Percentiles rank a stretch among this genome's conserved stretches.
phyloP scores from a whole-genome alignment of 2,113 vertebrate species.

The Melanocharis versteri region DNA sequence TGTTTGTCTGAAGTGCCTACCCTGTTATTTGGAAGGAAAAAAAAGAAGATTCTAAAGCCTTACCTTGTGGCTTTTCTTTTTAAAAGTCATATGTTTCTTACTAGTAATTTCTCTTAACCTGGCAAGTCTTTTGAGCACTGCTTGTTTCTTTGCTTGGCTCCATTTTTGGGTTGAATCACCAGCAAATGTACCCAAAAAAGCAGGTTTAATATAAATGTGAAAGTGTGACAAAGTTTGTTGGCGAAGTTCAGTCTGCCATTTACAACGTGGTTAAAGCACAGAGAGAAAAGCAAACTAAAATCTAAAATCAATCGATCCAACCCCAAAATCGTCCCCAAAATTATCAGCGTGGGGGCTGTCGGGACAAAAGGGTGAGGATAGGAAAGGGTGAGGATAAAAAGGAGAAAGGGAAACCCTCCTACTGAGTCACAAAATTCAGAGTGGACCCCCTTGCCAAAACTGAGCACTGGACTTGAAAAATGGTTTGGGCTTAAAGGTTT shows the following conservation, averaged over 20 bases:
- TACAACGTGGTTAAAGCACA: neutral
- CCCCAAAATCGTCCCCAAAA: neutral
- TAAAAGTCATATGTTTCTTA: neutral
- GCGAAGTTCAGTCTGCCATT: neutral
- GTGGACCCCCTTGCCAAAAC: neutral
- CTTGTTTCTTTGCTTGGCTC: neutral
- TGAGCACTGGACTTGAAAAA: neutral
- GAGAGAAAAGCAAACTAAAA: neutral
- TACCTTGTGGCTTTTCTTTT: neutral
- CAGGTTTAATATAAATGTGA: neutral
- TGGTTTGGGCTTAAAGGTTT: neutral
- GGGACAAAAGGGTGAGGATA: neutral
- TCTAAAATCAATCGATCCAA: neutral
- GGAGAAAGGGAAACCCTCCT: neutral
- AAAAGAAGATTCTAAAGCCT: neutral
- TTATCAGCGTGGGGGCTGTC: accelerated
- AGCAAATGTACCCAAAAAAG: neutral
- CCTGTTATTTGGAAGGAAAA: neutral
- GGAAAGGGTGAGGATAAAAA: neutral
- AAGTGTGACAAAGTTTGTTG: neutral
- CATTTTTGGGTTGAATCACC: neutral
- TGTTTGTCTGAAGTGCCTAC: neutral
- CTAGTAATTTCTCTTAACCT: neutral
- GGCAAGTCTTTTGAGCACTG: neutral
- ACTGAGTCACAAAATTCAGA: neutral